Base-by-base conservation (phyloP, 2,797 vertebrate species). In the Platyrinchus mystaceus region DNA sequence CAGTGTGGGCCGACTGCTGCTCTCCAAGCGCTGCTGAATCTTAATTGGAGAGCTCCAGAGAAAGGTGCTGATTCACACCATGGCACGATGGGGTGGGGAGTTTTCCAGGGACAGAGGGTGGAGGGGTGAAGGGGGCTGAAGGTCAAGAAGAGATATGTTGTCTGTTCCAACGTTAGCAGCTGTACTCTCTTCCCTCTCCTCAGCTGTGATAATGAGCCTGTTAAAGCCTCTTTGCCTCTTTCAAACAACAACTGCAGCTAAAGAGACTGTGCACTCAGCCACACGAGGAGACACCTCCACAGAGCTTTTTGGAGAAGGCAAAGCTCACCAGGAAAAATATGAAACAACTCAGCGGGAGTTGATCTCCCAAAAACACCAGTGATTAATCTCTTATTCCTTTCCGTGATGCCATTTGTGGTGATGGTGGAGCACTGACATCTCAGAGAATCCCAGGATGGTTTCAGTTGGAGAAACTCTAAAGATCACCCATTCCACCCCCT, bases 41-140 rank as follows among this genome's bases (percentile, higher is more conserved):
- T 89, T 96, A 96, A 97, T 95, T 96, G 95, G 75, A 91, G 87
- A 80, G 34, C 75, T 84, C 77, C 70, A 34, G 83, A 94, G 83
- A 55, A 96, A 96, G 94, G 90, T 94, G 92, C 91, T 91, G 95
- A 90, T 94, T 95, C 95, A 94, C 84, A 92, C 70, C 86, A 32
- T 3, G 56, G 89, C 44, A 43, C 1, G 2, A 11, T 26, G 79
- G 79, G 84, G 58, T 77, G 73, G 28, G 28, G 90, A 60, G 62
- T 80, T 87, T 94, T 93, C 36, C 80, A 83, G 82, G 78, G 78
- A 53, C 60, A 87, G 63, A 62, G 41, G 62, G 49, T 59, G 71
- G 68, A 84, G 64, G 32, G 26, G 26, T 52, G 69, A 83, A 91
- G 87, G 58, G 44, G 39, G 30, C 5, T 94, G 94, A 94, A 96